These are phyloP conservation scores for Leucoraja erinaceus DNA, from an alignment of 2,113 vertebrate species.

Conservation along the genomic window DNA sequence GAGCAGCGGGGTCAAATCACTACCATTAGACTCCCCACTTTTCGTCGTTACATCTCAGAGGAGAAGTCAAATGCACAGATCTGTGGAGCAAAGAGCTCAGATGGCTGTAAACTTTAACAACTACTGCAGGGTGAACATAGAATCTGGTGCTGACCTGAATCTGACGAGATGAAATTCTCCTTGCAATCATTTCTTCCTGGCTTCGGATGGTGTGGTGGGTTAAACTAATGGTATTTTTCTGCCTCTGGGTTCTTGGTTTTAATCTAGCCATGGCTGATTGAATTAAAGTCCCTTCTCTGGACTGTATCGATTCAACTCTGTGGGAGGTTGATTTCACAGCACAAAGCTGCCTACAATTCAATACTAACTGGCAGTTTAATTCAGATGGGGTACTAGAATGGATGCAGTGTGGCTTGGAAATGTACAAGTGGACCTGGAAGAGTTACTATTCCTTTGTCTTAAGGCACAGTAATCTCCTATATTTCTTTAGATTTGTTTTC, in stretches of 20 bases:
- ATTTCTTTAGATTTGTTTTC: background rate
- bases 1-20: too few species aligned
- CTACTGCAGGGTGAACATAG: constrained; percentile 12
- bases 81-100: background rate
- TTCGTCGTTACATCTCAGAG: background rate
- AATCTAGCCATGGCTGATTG: background rate
- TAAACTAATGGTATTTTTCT: constrained; percentile 5
- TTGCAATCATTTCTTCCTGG: constrained; percentile 22
- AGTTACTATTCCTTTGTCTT: background rate
- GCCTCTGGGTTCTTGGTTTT: constrained; percentile 31
- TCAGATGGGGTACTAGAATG: constrained; percentile 4
- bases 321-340: constrained; percentile 24
- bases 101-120: background rate
- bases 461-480: background rate
- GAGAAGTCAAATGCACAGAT: background rate
- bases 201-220: background rate
- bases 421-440: background rate
- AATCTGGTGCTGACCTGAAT: background rate
- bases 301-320: constrained; percentile 24
- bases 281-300: constrained; percentile 34
- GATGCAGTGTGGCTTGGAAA: background rate
- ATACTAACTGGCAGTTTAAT: constrained; percentile 24
- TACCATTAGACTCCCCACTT: too few species aligned
- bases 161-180: constrained; percentile 9
- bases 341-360: constrained; percentile 25